Percentiles rank a stretch among this genome's conserved stretches.
These are phyloP conservation scores for Gorsachius magnificus DNA, from an alignment of 2,797 vertebrate genomes.

Conservation along the genomic window DNA sequence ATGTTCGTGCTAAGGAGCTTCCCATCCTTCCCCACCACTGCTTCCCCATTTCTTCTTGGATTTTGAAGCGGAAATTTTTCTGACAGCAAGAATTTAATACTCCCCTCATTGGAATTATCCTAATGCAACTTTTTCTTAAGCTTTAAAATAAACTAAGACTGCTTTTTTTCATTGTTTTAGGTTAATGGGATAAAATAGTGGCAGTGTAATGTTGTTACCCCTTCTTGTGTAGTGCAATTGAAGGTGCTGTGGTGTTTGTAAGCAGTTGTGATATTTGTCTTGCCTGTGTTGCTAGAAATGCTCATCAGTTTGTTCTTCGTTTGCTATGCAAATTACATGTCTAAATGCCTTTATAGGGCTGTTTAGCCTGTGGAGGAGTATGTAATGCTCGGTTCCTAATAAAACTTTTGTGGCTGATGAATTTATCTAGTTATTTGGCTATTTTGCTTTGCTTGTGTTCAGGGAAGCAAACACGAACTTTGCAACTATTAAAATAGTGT, in stretches of 20 bases:
- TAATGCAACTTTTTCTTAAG: accelerated
- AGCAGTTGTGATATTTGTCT: background rate
- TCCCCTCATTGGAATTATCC: background rate
- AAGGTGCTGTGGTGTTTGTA: background rate
- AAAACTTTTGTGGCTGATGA: background rate
- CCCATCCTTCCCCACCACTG: background rate
- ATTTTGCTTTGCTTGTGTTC: background rate
- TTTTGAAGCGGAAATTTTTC: background rate
- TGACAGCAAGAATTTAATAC: background rate
- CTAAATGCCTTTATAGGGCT: background rate
- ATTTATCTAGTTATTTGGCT: background rate
- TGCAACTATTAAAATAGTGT: background rate
- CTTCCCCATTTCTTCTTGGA: accelerated
- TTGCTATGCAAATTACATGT: background rate
- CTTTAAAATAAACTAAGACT: background rate
- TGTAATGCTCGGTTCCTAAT: accelerated
- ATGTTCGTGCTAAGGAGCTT: background rate
- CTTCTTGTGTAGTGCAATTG: background rate
- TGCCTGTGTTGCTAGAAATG: background rate
- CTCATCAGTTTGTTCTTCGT: accelerated
- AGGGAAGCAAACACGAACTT: slow-evolving; percentile 43
- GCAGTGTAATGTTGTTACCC: accelerated
- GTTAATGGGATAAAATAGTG: background rate
- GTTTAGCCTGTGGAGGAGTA: accelerated
- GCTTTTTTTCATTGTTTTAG: background rate